phyloP scores from a whole-genome alignment of 2,888 invertebrate genomes.

The Lissocephala sabroskyi region DNA sequence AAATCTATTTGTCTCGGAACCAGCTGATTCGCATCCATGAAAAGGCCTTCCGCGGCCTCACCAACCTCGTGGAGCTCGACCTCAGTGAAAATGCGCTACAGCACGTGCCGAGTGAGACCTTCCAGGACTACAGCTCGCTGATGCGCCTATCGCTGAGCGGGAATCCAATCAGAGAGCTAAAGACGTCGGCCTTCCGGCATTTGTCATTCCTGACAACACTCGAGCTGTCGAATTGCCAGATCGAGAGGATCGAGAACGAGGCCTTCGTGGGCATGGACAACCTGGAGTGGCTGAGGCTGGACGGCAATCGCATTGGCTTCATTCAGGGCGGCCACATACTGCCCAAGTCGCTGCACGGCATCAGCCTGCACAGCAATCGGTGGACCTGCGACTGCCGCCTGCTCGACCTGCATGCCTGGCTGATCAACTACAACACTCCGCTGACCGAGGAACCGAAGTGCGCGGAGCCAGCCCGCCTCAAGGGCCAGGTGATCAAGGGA shows the following conservation, averaged over 20 bases:
- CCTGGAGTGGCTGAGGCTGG: conserved; percentile 87
- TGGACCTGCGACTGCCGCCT: conserved; percentile 92
- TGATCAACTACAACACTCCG: conserved; percentile 83
- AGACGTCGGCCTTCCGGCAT: conserved; percentile 81
- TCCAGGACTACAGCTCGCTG: conserved; percentile 83
- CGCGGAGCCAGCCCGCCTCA: conserved; percentile 79
- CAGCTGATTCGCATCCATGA: conserved; percentile 84
- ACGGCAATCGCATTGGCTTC: conserved; percentile 84
- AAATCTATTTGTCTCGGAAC: conserved; percentile 86
- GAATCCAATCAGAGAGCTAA: conserved; percentile 85
- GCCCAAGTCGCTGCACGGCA: conserved; percentile 84
- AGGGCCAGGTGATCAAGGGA: conserved; percentile 79
- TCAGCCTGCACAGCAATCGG: conserved; percentile 88
- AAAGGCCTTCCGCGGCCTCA: conserved; percentile 86
- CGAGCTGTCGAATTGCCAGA: conserved; percentile 86
- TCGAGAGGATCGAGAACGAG: conserved; percentile 82
- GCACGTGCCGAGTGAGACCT: conserved; percentile 84
- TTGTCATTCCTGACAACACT: conserved; percentile 84
- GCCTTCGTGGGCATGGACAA: conserved; percentile 87
- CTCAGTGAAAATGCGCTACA: conserved; percentile 86
- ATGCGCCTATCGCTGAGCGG: conserved; percentile 87
- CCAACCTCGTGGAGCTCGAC: conserved; percentile 91
- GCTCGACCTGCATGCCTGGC: conserved; percentile 84
- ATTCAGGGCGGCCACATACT: conserved; percentile 81
- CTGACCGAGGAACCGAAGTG: conserved; percentile 86